Evolutionary conservation across 2,888 invertebrate species (phyloP).

Genomic region (Julus scandinavius): DNA sequence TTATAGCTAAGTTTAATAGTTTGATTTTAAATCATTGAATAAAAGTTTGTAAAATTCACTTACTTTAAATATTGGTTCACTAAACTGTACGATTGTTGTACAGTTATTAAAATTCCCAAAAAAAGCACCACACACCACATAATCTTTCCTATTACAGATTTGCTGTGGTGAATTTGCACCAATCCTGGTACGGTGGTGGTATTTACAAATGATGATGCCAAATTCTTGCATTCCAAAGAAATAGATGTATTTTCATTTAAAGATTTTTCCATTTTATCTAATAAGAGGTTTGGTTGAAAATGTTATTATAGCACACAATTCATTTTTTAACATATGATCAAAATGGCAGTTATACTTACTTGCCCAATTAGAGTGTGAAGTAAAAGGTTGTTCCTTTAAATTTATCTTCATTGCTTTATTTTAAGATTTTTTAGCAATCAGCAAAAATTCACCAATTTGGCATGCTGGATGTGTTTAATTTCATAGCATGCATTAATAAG

Average conservation of each 20-base stretch:
- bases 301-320: neutral
- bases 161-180: neutral
- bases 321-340: neutral
- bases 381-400: neutral
- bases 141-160: neutral
- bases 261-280: neutral
- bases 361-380: neutral
- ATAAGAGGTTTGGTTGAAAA: neutral
- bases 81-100: neutral
- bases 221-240: conserved; percentile 4
- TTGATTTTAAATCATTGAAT: neutral
- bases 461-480: neutral
- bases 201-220: neutral
- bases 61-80: conserved; percentile 27
- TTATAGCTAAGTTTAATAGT: neutral
- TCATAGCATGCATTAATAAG: neutral
- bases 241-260: neutral
- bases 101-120: neutral
- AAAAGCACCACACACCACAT: neutral
- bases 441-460: neutral
- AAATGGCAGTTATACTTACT: neutral
- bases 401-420: neutral
- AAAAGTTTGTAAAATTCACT: neutral
- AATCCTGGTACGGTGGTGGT: conserved; percentile 37
- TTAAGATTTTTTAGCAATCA: neutral